Conservation (phyloP, 2,888 invertebrate species). For the Monopis laevigella region DNA sequence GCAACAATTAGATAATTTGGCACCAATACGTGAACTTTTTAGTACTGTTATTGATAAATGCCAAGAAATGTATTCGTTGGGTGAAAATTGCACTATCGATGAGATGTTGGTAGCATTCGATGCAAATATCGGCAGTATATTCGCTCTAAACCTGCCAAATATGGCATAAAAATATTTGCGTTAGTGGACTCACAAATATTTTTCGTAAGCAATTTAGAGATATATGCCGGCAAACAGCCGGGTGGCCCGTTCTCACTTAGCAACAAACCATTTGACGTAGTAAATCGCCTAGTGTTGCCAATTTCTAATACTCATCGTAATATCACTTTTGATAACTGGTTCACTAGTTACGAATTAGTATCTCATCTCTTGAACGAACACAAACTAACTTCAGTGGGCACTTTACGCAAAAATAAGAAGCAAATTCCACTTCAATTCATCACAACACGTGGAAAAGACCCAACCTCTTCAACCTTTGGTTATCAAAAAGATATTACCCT, state of each 20-base stretch:
- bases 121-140: slow-evolving; percentile 15
- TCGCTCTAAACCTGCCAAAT: slow-evolving; percentile 12
- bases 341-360: slow-evolving; percentile 16
- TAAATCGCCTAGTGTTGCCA: slow-evolving; percentile 15
- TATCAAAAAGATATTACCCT: slow-evolving; percentile 11
- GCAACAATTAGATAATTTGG: slow-evolving; percentile 1
- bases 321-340: slow-evolving; percentile 19
- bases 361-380: slow-evolving; percentile 14
- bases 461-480: slow-evolving; percentile 1
- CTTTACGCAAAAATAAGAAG: slow-evolving; percentile 17
- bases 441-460: neutral
- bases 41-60: slow-evolving; percentile 1
- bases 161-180: slow-evolving; percentile 18
- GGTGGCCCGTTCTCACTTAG: slow-evolving; percentile 15
- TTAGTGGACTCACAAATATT: slow-evolving; percentile 17
- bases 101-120: slow-evolving; percentile 15
- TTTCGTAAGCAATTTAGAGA: slow-evolving; percentile 18
- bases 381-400: slow-evolving; percentile 13
- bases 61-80: neutral
- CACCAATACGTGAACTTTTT: slow-evolving; percentile 5
- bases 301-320: slow-evolving; percentile 15
- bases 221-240: slow-evolving; percentile 18
- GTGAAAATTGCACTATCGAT: slow-evolving; percentile 10
- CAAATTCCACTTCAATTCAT: slow-evolving; percentile 13
- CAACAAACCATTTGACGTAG: slow-evolving; percentile 18